Conservation (phyloP, 1,140 invertebrate genomes). For the Plodia interpunctella region DNA sequence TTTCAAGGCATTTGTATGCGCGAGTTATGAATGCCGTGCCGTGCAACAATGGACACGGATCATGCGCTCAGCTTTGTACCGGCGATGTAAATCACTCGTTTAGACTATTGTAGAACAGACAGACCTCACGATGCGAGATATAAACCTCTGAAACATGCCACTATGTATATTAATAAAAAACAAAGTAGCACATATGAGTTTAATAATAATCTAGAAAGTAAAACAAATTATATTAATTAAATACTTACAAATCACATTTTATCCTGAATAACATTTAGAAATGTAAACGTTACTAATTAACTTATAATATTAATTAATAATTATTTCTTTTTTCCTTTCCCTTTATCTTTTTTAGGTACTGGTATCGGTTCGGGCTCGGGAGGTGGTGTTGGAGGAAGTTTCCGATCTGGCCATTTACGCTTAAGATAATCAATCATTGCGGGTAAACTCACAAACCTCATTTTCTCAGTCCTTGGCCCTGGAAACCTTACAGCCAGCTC, state of each 20-base stretch:
- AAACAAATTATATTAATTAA: constrained; percentile 9
- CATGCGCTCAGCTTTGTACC: constrained; percentile 27
- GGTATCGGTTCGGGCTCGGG: constrained; percentile 20
- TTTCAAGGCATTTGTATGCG: constrained; percentile 15
- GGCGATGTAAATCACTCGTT: constrained; percentile 38
- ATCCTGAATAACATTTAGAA: not conserved
- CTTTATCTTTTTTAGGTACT: constrained; percentile 7
- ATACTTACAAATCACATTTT: constrained; percentile 8
- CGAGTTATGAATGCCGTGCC: constrained; percentile 24
- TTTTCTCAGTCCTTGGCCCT: constrained; percentile 20
- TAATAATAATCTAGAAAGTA: constrained; percentile 1
- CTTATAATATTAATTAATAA: constrained; percentile 1
- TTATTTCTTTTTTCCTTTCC: constrained; percentile 16
- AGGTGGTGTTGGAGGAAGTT: constrained; percentile 40
- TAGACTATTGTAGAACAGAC: constrained; percentile 22
- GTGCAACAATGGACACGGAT: constrained; percentile 32
- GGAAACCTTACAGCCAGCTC: not conserved
- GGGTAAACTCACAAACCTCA: constrained; percentile 28
- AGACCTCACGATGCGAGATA: constrained; percentile 16
- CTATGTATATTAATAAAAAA: constrained; percentile 14
- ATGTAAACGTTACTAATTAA: not conserved
- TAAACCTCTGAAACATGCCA: constrained; percentile 7
- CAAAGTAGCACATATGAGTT: constrained; percentile 4
- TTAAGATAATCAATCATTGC: constrained; percentile 32
- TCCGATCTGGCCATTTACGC: constrained; percentile 42